A percentile compares a stretch with the other conserved stretches of the same genome.
phyloP scores from a whole-genome alignment of 2,113 vertebrate species.

The Myiopsitta monachus region DNA sequence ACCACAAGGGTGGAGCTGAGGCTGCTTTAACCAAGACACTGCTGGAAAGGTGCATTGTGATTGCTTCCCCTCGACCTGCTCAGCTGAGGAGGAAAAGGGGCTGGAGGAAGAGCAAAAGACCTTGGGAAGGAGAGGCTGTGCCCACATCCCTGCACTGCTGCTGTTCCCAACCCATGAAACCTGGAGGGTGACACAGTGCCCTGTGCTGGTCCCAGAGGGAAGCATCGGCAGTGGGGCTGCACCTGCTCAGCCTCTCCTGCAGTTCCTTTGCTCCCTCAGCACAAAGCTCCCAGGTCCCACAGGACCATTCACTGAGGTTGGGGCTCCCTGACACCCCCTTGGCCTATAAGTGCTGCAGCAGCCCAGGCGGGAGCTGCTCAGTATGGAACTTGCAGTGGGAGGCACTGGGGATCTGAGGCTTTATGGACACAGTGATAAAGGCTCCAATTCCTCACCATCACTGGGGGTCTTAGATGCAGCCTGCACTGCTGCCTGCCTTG shows the following conservation, averaged over 20 bases:
- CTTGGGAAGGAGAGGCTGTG: not conserved
- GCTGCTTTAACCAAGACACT: not conserved
- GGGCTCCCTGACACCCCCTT: not conserved
- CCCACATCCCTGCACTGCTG: fast-evolving
- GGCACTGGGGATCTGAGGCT: no score
- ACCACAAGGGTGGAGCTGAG: not conserved
- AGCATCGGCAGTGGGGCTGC: not conserved
- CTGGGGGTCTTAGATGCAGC: not conserved
- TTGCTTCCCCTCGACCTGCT: not conserved
- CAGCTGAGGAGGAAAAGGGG: not conserved
- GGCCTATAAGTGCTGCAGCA: fast-evolving
- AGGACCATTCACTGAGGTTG: fast-evolving
- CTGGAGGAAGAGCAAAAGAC: not conserved
- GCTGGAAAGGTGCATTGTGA: not conserved
- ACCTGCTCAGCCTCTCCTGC: not conserved
- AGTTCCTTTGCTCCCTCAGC: not conserved
- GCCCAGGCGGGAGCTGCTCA: not conserved
- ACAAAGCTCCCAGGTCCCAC: not conserved
- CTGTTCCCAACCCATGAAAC: not conserved
- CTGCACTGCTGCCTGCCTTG: not conserved
- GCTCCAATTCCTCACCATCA: not conserved
- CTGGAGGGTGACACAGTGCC: fast-evolving
- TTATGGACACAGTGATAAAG: no score
- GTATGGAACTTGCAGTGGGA: not conserved
- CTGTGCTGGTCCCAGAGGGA: not conserved